Conservation (phyloP, 2,113 vertebrate genomes). For the Vidua macroura region DNA sequence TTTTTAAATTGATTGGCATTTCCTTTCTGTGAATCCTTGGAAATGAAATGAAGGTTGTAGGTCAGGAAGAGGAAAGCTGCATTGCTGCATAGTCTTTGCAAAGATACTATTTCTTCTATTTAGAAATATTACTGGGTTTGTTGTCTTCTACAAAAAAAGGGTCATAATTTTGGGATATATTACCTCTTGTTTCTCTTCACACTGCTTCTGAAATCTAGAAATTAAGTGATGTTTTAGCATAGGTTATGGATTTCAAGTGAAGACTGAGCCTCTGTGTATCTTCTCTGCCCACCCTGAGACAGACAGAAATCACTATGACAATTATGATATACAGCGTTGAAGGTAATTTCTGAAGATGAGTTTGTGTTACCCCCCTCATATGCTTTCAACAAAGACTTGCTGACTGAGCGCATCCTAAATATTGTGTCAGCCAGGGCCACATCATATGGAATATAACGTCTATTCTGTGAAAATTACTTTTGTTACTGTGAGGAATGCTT, state of each 20-base stretch:
- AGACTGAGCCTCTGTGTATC: neutral
- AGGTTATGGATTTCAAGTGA: neutral
- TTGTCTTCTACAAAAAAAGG: neutral
- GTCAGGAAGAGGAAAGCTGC: neutral
- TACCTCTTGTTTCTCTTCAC: neutral
- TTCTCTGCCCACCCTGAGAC: neutral
- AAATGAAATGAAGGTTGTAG: neutral
- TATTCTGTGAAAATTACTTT: neutral
- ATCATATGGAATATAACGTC: neutral
- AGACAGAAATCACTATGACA: neutral
- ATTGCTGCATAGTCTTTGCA: neutral
- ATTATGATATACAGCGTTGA: neutral
- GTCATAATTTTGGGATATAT: neutral
- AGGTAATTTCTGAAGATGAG: neutral
- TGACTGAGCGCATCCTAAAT: neutral
- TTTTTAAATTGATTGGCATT: neutral
- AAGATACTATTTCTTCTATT: neutral
- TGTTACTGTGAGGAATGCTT: constrained; percentile 18
- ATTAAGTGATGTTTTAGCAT: neutral
- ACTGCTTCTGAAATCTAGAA: neutral
- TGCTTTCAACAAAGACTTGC: neutral
- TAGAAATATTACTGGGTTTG: neutral
- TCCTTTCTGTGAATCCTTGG: neutral
- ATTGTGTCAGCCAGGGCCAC: neutral
- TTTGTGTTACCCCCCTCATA: neutral